These are phyloP conservation scores for Daktulosphaira vitifoliae DNA, from an alignment of 1,140 invertebrate species.

Conservation along the genomic window DNA sequence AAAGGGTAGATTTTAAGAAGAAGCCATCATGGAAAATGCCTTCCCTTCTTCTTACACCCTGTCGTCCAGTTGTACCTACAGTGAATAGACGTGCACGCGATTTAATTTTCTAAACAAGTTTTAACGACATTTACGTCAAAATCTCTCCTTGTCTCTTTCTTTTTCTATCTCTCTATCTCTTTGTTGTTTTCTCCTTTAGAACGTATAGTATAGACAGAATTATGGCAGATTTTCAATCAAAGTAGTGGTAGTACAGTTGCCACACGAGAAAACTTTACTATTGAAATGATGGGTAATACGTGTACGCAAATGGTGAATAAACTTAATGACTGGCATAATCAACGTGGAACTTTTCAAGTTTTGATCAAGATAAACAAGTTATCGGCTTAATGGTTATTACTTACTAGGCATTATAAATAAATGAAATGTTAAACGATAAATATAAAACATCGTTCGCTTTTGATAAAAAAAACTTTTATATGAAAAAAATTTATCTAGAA, in stretches of 20 bases:
- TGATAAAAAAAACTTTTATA: too few species aligned
- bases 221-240: constrained; percentile 6
- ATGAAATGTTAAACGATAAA: too few species aligned
- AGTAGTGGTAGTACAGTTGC: not conserved
- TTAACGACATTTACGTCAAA: constrained; percentile 30
- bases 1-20: constrained; percentile 26
- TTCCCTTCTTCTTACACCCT: not conserved
- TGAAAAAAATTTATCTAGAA: too few species aligned
- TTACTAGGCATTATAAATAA: too few species aligned
- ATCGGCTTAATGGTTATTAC: too few species aligned
- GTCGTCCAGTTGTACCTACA: not conserved
- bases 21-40: constrained; percentile 32
- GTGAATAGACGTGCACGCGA: not conserved
- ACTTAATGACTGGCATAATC: too few species aligned
- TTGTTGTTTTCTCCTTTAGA: not conserved
- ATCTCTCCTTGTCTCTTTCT: not conserved
- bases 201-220: not conserved
- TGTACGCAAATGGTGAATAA: too few species aligned
- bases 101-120: constrained; percentile 32
- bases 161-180: not conserved
- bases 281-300: constrained; percentile 1
- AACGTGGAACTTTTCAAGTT: not conserved
- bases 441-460: too few species aligned
- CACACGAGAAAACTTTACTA: constrained; percentile 21
- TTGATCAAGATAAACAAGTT: constrained; percentile 18